phyloP scores from a whole-genome alignment of 2,113 vertebrate genomes.

The Eira barbara region DNA sequence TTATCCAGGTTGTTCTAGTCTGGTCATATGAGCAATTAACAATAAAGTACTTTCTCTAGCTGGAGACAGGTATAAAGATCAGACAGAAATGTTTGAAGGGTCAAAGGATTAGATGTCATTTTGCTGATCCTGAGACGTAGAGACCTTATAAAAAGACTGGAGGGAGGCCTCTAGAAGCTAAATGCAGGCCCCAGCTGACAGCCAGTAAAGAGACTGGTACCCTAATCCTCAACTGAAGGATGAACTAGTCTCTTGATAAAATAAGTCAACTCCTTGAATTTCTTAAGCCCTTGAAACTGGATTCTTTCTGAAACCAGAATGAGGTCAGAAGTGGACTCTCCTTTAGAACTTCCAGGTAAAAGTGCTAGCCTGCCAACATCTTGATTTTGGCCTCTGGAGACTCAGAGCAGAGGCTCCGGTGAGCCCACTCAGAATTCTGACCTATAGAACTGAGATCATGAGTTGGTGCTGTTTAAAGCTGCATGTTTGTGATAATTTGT shows the following conservation, averaged over 20 bases:
- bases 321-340: not conserved
- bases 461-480: not conserved
- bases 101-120: not conserved
- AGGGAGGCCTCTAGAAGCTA: not conserved
- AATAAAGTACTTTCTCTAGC: not conserved
- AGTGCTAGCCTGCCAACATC: not conserved
- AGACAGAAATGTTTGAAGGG: not conserved
- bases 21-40: not conserved
- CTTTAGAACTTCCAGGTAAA: not conserved
- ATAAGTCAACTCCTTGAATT: not conserved
- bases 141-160: not conserved
- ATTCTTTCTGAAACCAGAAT: not conserved
- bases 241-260: not conserved
- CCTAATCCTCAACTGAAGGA: not conserved
- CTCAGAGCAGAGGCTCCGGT: not conserved
- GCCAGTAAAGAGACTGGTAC: not conserved
- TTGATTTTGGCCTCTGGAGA: not conserved
- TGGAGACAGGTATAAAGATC: not conserved
- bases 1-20: not conserved
- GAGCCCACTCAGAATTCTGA: not conserved
- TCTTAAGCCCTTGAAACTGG: not conserved
- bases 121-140: not conserved
- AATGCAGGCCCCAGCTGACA: not conserved
- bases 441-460: not conserved
- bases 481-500: not conserved